Base-by-base conservation (phyloP, 2,888 invertebrate genomes). In the Mesoligia furuncula region DNA sequence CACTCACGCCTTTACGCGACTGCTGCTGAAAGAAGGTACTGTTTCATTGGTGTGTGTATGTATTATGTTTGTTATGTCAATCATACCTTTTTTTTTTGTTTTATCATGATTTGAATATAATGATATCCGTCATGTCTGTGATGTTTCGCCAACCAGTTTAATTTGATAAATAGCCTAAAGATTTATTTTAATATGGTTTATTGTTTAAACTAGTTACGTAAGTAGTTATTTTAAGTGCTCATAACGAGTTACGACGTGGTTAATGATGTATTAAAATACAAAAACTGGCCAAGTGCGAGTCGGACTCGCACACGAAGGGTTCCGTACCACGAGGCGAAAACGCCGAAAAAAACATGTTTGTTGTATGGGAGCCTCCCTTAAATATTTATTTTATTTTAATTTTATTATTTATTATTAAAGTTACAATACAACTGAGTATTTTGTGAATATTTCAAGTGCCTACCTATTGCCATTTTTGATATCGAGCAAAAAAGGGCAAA, bases 181-280 rank as follows among this genome's bases (percentile, higher is more conserved):
- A 61, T 39, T 59, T 39, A 15, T 61, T 75, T 61, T 20, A 27
- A 36, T 51, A 31, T 8, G 20, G 20, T 42, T 20, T n/a, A n/a
- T 54, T 64, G 48, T 77, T 62, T n/a, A 27, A 61, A 78, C 31
- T 57, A n/a, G n/a, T n/a, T 27, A 27, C 15, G 7, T 27, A 27
- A 7, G 8, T 48, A 6, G 24, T 59, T 24, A 17, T 57, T 51
- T 57, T 59, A 73, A 27, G 31, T 51, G 39, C 59, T 48, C 48
- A 51, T 48, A 51, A 67, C 24, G 17, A 61, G 54, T 57, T 65
- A 36, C 27, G 27, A 57, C 36, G 20, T 62, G 4, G 48, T 62
- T 68, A 68, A 42, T 45, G 51, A 54, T 51, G 61, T 78, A n/a
- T 31, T 42, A 31, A 61, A 61, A 61, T 51, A n/a, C 42, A 42